These are phyloP conservation scores for Orientallactaga bullata DNA, from an alignment of 2,113 vertebrate genomes.

Conservation along the genomic window DNA sequence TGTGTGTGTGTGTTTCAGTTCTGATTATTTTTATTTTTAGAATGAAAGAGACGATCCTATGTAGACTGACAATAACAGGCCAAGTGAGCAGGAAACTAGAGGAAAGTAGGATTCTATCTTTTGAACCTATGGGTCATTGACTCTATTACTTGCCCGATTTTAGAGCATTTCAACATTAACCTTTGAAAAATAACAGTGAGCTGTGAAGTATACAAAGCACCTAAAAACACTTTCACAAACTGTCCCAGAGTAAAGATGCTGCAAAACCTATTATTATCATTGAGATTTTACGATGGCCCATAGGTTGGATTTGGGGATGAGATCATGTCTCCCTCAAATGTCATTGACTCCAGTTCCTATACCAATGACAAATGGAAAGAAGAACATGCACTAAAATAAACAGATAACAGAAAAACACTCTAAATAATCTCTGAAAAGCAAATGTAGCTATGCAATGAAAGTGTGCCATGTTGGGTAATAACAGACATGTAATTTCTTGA, in stretches of 20 bases:
- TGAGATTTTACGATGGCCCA: neutral
- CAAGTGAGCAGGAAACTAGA: neutral
- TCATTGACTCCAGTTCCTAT: neutral
- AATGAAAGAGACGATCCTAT: constrained; percentile 16
- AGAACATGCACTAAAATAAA: neutral
- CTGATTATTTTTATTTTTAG: constrained; percentile 53
- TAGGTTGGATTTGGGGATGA: neutral
- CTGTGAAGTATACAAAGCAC: constrained; percentile 52
- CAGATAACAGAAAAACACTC: neutral
- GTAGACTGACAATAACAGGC: neutral
- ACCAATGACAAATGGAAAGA: neutral
- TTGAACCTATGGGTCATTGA: constrained; percentile 54
- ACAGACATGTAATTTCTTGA: neutral
- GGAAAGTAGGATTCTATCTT: constrained; percentile 47
- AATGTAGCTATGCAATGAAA: neutral
- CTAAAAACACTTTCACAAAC: constrained; percentile 47
- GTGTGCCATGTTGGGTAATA: neutral
- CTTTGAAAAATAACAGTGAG: constrained; percentile 55
- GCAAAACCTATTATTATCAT: neutral
- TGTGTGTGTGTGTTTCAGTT: neutral
- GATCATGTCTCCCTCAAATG: neutral
- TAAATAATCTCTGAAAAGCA: neutral
- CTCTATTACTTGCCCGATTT: constrained; percentile 49
- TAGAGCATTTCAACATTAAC: constrained; percentile 61
- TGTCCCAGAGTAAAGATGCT: neutral